These are phyloP conservation scores for Gorsachius goisagi DNA, from an alignment of 2,113 vertebrate species.

Conservation along the genomic window DNA sequence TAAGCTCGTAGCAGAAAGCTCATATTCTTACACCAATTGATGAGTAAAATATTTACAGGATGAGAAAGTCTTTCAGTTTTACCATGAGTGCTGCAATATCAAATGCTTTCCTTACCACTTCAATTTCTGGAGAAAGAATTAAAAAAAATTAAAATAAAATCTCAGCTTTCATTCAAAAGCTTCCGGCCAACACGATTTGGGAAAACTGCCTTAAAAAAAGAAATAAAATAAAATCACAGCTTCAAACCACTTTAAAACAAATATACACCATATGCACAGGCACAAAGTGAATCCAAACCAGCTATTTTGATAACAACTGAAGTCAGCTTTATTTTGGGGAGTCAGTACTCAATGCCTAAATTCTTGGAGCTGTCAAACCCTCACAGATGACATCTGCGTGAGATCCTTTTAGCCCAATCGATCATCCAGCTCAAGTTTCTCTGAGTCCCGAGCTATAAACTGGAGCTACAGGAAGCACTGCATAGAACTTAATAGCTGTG, in stretches of 20 bases:
- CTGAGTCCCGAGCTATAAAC: background rate
- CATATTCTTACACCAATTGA: background rate
- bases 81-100: background rate
- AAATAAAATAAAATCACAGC: background rate
- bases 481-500: background rate
- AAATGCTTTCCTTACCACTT: background rate
- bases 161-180: background rate
- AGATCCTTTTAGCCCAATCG: background rate
- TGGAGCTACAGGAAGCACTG: background rate
- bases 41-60: background rate
- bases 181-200: background rate
- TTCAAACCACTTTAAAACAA: background rate
- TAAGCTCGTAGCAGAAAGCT: background rate
- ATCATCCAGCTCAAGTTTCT: background rate
- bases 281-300: background rate
- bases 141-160: too few species aligned
- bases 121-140: background rate
- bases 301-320: background rate
- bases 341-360: background rate
- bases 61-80: background rate
- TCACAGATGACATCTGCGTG: background rate
- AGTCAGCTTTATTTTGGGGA: background rate
- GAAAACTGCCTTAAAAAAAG: background rate
- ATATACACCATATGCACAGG: background rate
- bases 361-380: background rate